These are phyloP conservation scores for Drosophila mimica DNA, from an alignment of 2,888 invertebrate species.

Conservation along the genomic window DNA sequence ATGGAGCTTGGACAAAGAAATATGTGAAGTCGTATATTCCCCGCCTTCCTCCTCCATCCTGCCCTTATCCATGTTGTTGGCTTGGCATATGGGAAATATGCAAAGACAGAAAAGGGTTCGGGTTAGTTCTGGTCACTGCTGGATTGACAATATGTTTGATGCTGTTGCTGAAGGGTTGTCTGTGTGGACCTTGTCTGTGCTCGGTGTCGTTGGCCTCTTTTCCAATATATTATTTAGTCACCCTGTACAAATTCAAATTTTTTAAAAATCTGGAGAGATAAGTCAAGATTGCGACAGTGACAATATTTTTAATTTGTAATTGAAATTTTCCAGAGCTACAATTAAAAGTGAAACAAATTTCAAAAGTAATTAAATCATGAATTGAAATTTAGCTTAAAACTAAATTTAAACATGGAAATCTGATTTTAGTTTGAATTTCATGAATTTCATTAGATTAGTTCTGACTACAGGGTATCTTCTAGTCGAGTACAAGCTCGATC, in stretches of 20 bases:
- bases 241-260: background rate
- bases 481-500: background rate
- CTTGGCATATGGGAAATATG: conserved; percentile 25
- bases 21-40: conserved; percentile 1
- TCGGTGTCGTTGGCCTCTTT: conserved; percentile 24
- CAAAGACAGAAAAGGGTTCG: conserved; percentile 25
- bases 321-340: background rate
- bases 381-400: background rate
- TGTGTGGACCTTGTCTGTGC: background rate
- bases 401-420: background rate
- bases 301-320: background rate
- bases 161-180: conserved; percentile 20
- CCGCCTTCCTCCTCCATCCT: background rate
- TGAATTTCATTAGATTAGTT: background rate
- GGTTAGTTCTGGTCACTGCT: conserved; percentile 47
- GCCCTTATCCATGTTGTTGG: background rate
- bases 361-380: background rate
- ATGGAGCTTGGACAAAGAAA: conserved; percentile 3
- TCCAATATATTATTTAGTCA: conserved; percentile 46
- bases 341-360: background rate
- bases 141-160: conserved; percentile 54
- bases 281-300: background rate
- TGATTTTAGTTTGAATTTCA: background rate
- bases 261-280: background rate
- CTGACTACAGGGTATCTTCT: background rate